A percentile compares a stretch with the other conserved stretches of the same genome.
Conservation (phyloP, 1,140 invertebrate genomes). For the Dreissena polymorpha region DNA sequence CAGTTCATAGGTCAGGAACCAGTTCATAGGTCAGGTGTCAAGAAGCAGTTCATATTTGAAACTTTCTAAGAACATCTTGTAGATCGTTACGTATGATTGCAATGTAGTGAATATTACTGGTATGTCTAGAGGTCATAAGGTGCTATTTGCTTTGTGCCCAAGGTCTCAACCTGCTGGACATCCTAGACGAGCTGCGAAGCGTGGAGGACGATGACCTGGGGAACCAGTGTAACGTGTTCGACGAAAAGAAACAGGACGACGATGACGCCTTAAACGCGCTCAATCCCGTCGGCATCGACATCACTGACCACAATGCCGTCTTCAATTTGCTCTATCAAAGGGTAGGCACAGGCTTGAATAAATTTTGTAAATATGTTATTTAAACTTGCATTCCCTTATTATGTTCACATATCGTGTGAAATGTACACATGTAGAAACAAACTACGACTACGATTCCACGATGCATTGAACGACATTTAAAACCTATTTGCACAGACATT, state of each 20-base stretch:
- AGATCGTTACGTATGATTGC: too few relatives aligned
- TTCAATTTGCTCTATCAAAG: constrained; percentile 96
- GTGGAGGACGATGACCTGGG: constrained; percentile 75
- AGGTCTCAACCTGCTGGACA: constrained; percentile 78
- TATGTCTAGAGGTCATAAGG: too few relatives aligned
- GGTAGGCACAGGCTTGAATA: constrained; percentile 79
- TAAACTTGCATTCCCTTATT: too few relatives aligned
- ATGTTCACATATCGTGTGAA: too few relatives aligned
- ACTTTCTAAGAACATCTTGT: too few relatives aligned
- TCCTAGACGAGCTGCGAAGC: constrained; percentile 83
- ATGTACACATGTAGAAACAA: too few relatives aligned
- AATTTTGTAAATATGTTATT: neutral
- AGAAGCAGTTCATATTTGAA: constrained; percentile 89
- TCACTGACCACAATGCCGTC: constrained; percentile 92
- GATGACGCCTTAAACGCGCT: constrained; percentile 84
- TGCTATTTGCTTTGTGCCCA: too few relatives aligned
- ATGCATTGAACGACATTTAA: neutral
- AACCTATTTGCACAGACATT: neutral
- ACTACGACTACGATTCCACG: neutral
- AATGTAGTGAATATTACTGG: too few relatives aligned
- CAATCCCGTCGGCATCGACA: constrained; percentile 87
- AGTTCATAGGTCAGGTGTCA: constrained; percentile 96
- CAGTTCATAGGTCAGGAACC: constrained; percentile 96
- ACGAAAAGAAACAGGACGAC: constrained; percentile 76
- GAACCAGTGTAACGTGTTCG: constrained; percentile 78